Evolutionary conservation across 2,113 vertebrate species (phyloP).

Genomic region (Pseudois nayaur): DNA sequence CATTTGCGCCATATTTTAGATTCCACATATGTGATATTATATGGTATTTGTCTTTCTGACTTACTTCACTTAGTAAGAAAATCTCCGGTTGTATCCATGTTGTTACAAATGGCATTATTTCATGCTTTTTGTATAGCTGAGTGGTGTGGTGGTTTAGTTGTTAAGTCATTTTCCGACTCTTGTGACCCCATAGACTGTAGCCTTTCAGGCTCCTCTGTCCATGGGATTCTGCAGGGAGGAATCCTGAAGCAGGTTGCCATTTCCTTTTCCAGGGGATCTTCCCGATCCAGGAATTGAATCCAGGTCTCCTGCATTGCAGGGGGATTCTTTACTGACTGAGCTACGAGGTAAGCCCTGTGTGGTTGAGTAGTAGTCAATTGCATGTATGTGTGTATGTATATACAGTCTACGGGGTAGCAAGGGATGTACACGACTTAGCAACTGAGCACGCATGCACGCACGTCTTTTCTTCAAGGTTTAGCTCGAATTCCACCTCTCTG

Average conservation of each 20-base stretch:
- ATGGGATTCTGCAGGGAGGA: not conserved
- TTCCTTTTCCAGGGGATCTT: not conserved
- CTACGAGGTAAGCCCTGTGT: not conserved
- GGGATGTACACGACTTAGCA: not conserved
- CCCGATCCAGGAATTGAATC: not conserved
- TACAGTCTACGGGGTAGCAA: not conserved
- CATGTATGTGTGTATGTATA: not conserved
- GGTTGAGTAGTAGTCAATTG: not conserved
- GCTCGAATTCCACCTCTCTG: accelerated
- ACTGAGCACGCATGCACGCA: not conserved
- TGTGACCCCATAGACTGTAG: not conserved
- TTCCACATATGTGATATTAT: not conserved
- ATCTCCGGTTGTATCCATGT: not conserved
- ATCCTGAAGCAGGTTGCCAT: not conserved
- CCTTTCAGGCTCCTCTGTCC: not conserved
- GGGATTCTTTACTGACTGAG: not conserved
- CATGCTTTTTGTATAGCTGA: not conserved
- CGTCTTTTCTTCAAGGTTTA: not conserved
- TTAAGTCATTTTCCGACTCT: not conserved
- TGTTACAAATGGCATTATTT: not conserved
- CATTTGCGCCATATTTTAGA: not conserved
- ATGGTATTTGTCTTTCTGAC: not conserved
- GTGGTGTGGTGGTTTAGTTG: not conserved
- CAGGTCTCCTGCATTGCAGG: not conserved
- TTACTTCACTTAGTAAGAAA: not conserved